phyloP scores from a whole-genome alignment of 2,888 invertebrate species.

The Brenthis daphne region DNA sequence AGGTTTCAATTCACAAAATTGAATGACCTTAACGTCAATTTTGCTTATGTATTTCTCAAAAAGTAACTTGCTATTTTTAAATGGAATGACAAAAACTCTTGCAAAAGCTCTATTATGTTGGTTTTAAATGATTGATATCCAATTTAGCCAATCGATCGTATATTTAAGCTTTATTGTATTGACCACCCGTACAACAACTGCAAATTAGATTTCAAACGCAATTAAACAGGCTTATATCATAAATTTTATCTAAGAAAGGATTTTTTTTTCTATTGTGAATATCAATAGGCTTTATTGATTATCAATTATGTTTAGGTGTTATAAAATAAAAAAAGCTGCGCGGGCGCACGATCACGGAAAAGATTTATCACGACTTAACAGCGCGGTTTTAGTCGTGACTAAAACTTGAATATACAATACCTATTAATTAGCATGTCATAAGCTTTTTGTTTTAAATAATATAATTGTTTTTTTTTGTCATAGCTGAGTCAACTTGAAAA shows the following conservation, averaged over 20 bases:
- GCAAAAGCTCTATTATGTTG: not conserved
- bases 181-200: not conserved
- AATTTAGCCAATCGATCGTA: too few species aligned
- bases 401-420: conserved; percentile 43
- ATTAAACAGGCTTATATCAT: conserved; percentile 8
- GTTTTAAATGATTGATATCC: not conserved
- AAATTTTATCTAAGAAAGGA: conserved; percentile 5
- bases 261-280: conserved; percentile 28
- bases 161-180: too few species aligned
- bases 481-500: not conserved
- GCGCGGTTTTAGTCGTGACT: conserved; percentile 47
- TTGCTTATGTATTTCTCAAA: conserved; percentile 3
- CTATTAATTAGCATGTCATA: conserved; percentile 51
- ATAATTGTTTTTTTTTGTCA: conserved; percentile 24
- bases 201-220: conserved; percentile 7
- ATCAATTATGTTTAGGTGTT: conserved; percentile 36
- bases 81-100: not conserved
- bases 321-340: conserved; percentile 45
- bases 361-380: conserved; percentile 58
- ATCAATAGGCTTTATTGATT: conserved; percentile 51
- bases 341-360: conserved; percentile 69
- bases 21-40: conserved; percentile 11
- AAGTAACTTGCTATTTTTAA: not conserved
- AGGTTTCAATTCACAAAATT: conserved; percentile 3
- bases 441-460: conserved; percentile 48